Evolutionary conservation across 2,797 vertebrate genomes (phyloP).

Genomic region (Sebastiscus tertius): DNA sequence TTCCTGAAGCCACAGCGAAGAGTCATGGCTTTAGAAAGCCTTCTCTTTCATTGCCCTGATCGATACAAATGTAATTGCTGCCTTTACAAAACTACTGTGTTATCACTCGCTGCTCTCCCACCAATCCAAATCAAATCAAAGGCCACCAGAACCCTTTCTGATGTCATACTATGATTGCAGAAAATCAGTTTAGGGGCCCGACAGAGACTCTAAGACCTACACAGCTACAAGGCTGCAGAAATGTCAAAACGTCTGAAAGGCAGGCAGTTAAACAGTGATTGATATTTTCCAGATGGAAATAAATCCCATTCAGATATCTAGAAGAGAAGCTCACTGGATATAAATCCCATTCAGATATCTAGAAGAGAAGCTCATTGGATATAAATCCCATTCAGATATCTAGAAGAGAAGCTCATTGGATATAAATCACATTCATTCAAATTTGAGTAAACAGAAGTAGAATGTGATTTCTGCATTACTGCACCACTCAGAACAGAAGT

Average conservation of each 20-base stretch:
- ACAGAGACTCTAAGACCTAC: not conserved
- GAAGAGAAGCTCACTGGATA: not conserved
- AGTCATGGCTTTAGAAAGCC: not conserved
- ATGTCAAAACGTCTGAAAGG: constrained; percentile 14
- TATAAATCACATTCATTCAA: not conserved
- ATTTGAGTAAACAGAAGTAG: not conserved
- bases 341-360: no score
- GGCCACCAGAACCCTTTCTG: not conserved
- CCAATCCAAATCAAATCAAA: constrained; percentile 26
- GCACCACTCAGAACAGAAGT: no score
- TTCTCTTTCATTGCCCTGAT: constrained; percentile 13
- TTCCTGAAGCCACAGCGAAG: not conserved
- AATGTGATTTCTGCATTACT: no score
- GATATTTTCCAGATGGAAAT: not conserved
- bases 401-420: not conserved
- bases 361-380: not conserved
- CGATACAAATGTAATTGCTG: constrained; percentile 16
- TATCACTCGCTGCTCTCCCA: not conserved
- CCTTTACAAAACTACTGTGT: not conserved
- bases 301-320: not conserved
- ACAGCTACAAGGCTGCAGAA: not conserved
- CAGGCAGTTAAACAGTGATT: not conserved
- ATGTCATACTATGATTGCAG: not conserved
- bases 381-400: not conserved
- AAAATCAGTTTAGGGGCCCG: not conserved